Base-by-base conservation (phyloP, 2,888 invertebrate genomes). In the Zootermopsis nevadensis region DNA sequence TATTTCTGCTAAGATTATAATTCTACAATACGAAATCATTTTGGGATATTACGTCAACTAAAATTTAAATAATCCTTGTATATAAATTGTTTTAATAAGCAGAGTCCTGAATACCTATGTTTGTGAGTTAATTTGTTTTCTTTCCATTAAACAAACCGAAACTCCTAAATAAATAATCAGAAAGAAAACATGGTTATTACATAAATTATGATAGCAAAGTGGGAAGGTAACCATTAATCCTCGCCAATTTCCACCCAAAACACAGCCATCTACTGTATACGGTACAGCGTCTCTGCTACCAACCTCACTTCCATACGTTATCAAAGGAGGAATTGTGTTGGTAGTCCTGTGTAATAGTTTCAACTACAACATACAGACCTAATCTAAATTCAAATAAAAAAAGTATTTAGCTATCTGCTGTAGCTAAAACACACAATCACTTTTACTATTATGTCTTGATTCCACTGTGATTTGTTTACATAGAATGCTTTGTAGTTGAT, bases 401-500 rank as follows among this genome's bases (percentile, higher is more conserved):
- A 69, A 33, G 33, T 33, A 15, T 33, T 69, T 33, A 69, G 31
- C 19, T 31, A 69, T 66, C 15, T 66, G 15, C n/a, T 27, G 27
- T 48, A 69, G 33, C 12, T 33, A 30, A 67, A 69, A 69, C n/a
- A 69, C 33, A 69, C 69, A 69, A 60, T 33, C 33, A 33, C 22
- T 22, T 31, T 69, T 22, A 69, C 2, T 69, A 33, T 33, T 69
- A 69, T 31, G 69, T 69, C 3, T 31, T 22, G 12, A 69, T 69
- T 69, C 69, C 69, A 69, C 19, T 15, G 60, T 27, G 55, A 55
- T 55, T 55, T 55, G 69, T 69, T 69, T 69, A 31, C 69, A 69
- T 22, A 33, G 33, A 69, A 69, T 33, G 74, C 74, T 74, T 74
- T 74, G 74, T 38, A 74, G 35, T n/a, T 38, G 35, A 74, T 74